Evolutionary conservation across 2,113 vertebrate genomes (phyloP).

Genomic region (Neodon shergylaensis): DNA sequence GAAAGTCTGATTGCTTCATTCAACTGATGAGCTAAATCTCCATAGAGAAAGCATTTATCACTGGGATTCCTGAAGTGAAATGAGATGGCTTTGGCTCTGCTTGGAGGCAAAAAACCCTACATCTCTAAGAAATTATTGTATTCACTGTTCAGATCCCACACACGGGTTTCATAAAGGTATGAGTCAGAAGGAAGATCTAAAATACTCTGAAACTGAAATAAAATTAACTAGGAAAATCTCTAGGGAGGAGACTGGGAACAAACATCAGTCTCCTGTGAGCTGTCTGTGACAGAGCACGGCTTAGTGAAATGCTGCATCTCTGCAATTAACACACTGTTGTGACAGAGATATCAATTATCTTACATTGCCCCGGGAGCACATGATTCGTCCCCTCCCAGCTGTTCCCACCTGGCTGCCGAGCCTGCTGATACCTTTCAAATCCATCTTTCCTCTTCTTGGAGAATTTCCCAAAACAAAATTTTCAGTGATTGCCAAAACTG

Average conservation of each 20-base stretch:
- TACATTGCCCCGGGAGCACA: slow-evolving; percentile 50
- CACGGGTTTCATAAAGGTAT: slow-evolving; percentile 43
- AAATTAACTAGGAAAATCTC: slow-evolving; percentile 78
- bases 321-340: slow-evolving; percentile 71
- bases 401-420: slow-evolving; percentile 68
- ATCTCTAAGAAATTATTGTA: slow-evolving; percentile 61
- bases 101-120: slow-evolving; percentile 19
- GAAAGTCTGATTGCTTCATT: slow-evolving; percentile 75
- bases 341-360: slow-evolving; percentile 65
- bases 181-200: slow-evolving; percentile 73
- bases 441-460: slow-evolving; percentile 59
- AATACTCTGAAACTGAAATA: slow-evolving; percentile 68
- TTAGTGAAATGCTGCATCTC: slow-evolving; percentile 61
- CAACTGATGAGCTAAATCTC: slow-evolving; percentile 77
- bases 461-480: slow-evolving; percentile 75
- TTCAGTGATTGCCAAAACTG: slow-evolving; percentile 72
- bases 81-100: slow-evolving; percentile 67
- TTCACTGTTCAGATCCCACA: slow-evolving; percentile 47
- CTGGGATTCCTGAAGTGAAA: slow-evolving; percentile 72
- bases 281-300: slow-evolving; percentile 56
- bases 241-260: slow-evolving; percentile 18
- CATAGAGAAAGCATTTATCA: slow-evolving; percentile 71
- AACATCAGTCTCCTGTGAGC: slow-evolving; percentile 61
- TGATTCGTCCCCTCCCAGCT: slow-evolving; percentile 68
- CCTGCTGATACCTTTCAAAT: slow-evolving; percentile 63